Evolutionary conservation across 2,797 vertebrate genomes (phyloP).

Genomic region (Poecilia velifera): DNA sequence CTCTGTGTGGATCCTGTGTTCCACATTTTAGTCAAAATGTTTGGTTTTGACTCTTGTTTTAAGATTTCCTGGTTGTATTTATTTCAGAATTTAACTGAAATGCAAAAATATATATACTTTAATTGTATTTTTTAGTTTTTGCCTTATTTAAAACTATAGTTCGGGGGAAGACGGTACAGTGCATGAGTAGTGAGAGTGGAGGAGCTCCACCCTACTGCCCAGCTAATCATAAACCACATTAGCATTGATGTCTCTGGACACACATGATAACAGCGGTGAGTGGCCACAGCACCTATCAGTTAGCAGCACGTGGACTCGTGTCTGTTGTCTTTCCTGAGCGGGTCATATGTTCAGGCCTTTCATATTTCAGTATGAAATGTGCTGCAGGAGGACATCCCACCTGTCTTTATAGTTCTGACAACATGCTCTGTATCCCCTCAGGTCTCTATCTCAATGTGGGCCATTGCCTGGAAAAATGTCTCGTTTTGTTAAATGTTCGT

Average conservation of each 20-base stretch:
- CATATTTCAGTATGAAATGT: background rate
- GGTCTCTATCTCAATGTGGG: background rate
- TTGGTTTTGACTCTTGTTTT: background rate
- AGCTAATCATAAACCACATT: conserved; percentile 50
- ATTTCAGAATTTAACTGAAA: background rate
- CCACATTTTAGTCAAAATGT: background rate
- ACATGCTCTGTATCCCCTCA: background rate
- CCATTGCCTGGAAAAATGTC: background rate
- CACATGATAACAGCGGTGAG: conserved; percentile 63
- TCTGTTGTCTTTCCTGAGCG: background rate
- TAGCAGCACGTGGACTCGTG: conserved; percentile 9
- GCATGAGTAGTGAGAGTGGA: background rate
- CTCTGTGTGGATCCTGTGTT: no score
- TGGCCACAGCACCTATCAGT: conserved; percentile 33
- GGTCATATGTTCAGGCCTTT: background rate
- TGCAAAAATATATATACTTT: background rate
- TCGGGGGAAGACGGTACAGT: background rate
- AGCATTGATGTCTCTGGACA: conserved; percentile 45
- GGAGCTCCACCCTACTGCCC: conserved; percentile 33
- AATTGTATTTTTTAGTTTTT: background rate
- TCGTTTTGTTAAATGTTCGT: background rate
- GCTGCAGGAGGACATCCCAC: no score
- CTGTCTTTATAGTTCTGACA: background rate
- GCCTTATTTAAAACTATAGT: background rate
- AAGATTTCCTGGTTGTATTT: background rate